Conservation (phyloP, 92 coral and sea anemone species). For the Palythoa caribaeorum region DNA sequence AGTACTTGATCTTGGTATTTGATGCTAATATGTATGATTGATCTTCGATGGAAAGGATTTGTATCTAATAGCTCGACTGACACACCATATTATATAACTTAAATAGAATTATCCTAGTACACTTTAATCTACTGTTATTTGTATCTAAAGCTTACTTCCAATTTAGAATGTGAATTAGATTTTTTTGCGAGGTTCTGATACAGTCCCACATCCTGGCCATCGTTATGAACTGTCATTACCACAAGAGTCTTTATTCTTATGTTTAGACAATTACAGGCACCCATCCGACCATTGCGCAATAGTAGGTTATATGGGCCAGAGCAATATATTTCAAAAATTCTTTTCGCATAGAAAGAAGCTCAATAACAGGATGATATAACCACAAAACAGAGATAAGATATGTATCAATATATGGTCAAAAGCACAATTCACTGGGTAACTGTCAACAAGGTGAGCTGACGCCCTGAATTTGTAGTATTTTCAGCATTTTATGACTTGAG, state of each 20-base stretch:
- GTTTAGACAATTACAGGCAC: neutral
- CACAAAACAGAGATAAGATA: too few species aligned
- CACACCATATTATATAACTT: neutral
- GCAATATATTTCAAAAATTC: neutral
- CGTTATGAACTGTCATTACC: neutral
- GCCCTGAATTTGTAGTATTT: neutral
- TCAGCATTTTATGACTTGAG: neutral
- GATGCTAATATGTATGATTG: neutral
- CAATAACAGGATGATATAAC: neutral
- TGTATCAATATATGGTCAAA: too few species aligned
- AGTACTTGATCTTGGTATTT: neutral
- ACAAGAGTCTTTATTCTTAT: slow-evolving; percentile 2
- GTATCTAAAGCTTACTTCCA: neutral
- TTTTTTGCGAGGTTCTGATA: slow-evolving; percentile 4
- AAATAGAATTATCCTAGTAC: neutral
- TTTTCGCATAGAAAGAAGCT: neutral
- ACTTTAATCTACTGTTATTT: neutral
- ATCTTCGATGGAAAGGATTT: neutral
- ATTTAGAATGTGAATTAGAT: neutral
- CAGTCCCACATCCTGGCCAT: neutral
- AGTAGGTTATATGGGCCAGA: neutral
- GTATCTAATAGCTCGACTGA: neutral
- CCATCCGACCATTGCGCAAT: neutral
- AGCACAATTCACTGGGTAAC: too few species aligned
- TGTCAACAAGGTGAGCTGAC: too few species aligned